phyloP scores from a whole-genome alignment of 2,797 vertebrate species.

The Sparus aurata region DNA sequence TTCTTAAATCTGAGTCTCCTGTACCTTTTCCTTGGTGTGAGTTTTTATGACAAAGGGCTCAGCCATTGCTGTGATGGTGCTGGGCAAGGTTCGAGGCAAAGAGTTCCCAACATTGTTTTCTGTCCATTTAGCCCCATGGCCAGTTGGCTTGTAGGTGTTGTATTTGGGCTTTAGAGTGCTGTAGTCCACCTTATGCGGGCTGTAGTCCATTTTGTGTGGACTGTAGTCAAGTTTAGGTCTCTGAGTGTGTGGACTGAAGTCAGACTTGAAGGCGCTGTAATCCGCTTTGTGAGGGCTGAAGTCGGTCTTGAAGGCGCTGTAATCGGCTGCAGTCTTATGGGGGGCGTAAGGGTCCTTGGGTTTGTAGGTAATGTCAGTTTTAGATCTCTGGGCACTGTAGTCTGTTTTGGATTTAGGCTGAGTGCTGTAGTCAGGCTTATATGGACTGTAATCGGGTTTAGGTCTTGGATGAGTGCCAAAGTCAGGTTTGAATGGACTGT shows the following conservation, averaged over 20 bases:
- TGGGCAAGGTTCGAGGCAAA: constrained; percentile 93
- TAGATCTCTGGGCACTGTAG: constrained; percentile 81
- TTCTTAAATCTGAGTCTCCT: constrained; percentile 98
- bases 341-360: constrained; percentile 79
- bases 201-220: constrained; percentile 83
- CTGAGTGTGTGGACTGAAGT: constrained; percentile 84
- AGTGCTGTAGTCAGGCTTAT: constrained; percentile 83
- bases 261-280: constrained; percentile 84
- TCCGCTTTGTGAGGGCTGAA: constrained; percentile 83
- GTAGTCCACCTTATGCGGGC: constrained; percentile 82
- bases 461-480: constrained; percentile 81
- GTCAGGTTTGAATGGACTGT: constrained; percentile 82
- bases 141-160: constrained; percentile 93
- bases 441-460: constrained; percentile 82
- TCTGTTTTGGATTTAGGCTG: constrained; percentile 83
- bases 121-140: constrained; percentile 95
- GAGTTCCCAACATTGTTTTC: constrained; percentile 97
- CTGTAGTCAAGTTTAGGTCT: constrained; percentile 86
- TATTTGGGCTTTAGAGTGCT: constrained; percentile 90
- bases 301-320: constrained; percentile 81
- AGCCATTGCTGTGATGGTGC: constrained; percentile 88
- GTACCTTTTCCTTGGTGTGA: constrained; percentile 98
- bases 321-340: constrained; percentile 79
- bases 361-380: constrained; percentile 79
- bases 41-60: constrained; percentile 96